phyloP scores from a whole-genome alignment of 2,797 vertebrate species.

The Microchirus variegatus region DNA sequence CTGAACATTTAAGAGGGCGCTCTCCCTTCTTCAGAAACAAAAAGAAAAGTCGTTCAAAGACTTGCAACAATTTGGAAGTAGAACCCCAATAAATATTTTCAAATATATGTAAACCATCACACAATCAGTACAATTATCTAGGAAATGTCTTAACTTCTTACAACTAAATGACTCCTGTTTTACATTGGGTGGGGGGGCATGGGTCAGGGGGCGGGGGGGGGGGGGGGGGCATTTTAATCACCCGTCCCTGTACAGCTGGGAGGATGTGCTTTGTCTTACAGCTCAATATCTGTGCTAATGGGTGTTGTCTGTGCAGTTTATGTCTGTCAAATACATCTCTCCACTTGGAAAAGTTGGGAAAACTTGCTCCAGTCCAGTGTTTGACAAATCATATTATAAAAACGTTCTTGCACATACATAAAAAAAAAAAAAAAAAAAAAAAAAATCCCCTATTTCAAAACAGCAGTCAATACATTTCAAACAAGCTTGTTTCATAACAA shows the following conservation, averaged over 20 bases:
- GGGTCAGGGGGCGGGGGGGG: constrained; percentile 37
- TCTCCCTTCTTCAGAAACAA: constrained; percentile 30
- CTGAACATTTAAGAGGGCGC: constrained; percentile 36
- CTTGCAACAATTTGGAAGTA: constrained; percentile 63
- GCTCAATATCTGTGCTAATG: constrained; percentile 61
- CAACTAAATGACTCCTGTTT: constrained; percentile 50
- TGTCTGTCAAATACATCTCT: constrained; percentile 79
- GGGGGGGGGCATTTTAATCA: constrained; percentile 47
- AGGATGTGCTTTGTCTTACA: constrained; percentile 56
- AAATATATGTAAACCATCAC: constrained; percentile 42
- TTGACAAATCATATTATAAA: constrained; percentile 98
- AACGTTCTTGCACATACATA: constrained; percentile 84
- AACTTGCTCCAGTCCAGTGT: constrained; percentile 98
- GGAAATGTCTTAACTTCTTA: constrained; percentile 40
- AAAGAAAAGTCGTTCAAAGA: constrained; percentile 29
- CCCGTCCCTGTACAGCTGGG: constrained; percentile 49
- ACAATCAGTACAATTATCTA: constrained; percentile 49
- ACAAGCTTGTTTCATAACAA: constrained; percentile 93
- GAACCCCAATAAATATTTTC: constrained; percentile 52
- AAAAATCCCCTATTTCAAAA: constrained; percentile 96
- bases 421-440: constrained; percentile 66
- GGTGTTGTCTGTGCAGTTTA: constrained; percentile 75
- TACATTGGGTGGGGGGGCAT: not conserved
- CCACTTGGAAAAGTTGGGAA: constrained; percentile 81
- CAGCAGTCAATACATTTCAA: constrained; percentile 99